Percentiles rank a stretch among this genome's conserved stretches.
Conservation (phyloP, 2,113 vertebrate species). For the Synchiropus splendidus region DNA sequence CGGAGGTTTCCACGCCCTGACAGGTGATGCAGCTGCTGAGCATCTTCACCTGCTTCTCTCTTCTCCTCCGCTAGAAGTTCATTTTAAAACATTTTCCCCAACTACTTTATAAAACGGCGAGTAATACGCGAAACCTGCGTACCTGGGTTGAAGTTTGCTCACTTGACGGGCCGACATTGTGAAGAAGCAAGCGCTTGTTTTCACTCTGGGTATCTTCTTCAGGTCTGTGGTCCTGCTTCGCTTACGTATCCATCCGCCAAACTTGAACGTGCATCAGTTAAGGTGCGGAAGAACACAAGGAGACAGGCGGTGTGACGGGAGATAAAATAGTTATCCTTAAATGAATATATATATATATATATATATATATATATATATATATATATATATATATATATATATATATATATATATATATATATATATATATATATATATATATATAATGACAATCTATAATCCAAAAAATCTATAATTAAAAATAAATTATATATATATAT, state of each 20-base stretch:
- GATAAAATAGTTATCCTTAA: too few species aligned
- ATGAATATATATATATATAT: too few species aligned
- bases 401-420: too few species aligned
- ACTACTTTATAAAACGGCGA: neutral
- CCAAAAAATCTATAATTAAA: too few species aligned
- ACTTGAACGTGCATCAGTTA: slow-evolving; percentile 12
- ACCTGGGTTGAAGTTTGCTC: slow-evolving; percentile 34
- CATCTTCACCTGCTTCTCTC: slow-evolving; percentile 41
- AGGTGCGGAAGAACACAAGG: slow-evolving; percentile 33
- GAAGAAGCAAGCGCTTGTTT: slow-evolving; percentile 13
- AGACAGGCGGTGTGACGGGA: too few species aligned
- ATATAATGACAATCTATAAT: too few species aligned
- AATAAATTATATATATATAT: too few species aligned
- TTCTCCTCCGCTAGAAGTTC: slow-evolving; percentile 1
- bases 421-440: too few species aligned
- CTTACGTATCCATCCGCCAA: slow-evolving; percentile 49
- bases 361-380: too few species aligned
- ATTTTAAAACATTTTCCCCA: neutral
- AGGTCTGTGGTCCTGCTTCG: slow-evolving; percentile 17
- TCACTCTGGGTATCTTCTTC: slow-evolving; percentile 9
- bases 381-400: too few species aligned
- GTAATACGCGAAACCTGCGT: neutral
- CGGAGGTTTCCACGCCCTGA: slow-evolving; percentile 51
- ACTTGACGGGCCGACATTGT: slow-evolving; percentile 45
- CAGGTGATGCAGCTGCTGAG: slow-evolving; percentile 54